These are phyloP conservation scores for Leucoma salicis DNA, from an alignment of 2,888 invertebrate genomes.

Conservation along the genomic window DNA sequence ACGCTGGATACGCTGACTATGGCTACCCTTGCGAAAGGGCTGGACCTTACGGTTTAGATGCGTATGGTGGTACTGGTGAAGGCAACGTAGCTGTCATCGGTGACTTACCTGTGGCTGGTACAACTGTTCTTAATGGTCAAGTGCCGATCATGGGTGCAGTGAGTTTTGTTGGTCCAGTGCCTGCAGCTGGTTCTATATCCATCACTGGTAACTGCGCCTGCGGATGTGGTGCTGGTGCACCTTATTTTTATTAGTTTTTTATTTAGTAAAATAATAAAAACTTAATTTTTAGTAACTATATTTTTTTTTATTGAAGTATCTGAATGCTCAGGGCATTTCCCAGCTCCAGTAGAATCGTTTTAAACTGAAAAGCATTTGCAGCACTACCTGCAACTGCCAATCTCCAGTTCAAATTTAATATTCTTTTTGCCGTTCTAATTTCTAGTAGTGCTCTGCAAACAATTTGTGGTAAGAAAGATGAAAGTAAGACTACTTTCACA, in stretches of 20 bases:
- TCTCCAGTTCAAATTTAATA: no score
- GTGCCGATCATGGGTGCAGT: conserved; percentile 43
- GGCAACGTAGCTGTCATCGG: conserved; percentile 40
- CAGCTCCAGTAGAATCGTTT: no score
- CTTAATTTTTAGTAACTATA: no score
- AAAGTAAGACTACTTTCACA: no score
- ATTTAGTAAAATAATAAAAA: no score
- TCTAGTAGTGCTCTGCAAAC: no score
- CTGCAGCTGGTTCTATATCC: conserved; percentile 45
- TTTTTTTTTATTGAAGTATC: no score
- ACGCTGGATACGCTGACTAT: neutral
- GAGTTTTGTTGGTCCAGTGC: conserved; percentile 43
- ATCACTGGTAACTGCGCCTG: conserved; percentile 45
- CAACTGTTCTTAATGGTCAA: conserved; percentile 36
- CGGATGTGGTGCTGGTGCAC: conserved; percentile 11
- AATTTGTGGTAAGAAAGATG: no score
- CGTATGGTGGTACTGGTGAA: conserved; percentile 33
- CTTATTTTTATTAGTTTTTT: conserved; percentile 1
- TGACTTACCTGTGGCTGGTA: conserved; percentile 39
- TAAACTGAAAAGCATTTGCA: no score
- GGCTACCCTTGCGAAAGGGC: conserved; percentile 5
- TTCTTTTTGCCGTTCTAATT: no score
- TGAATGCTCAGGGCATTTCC: no score
- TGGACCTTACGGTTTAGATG: conserved; percentile 3
- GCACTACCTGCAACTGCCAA: no score